Base-by-base conservation (phyloP, 2,888 invertebrate species). In the Danaus chrysippus region DNA sequence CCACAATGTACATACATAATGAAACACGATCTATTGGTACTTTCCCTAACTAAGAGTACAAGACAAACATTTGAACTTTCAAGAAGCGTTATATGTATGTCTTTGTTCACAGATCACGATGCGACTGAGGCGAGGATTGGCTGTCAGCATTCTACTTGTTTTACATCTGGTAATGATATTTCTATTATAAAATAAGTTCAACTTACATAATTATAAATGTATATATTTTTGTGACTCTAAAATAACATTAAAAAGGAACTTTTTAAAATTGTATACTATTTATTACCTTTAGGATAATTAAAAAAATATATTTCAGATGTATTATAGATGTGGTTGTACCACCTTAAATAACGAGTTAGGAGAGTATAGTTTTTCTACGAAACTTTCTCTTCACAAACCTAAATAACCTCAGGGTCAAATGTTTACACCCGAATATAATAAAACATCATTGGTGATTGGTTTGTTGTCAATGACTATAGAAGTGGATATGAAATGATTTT, bases 51-150 rank as follows among this genome's bases (percentile, higher is more conserved):
- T 67, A 71, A 69, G 65, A 64, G 60, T 58, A 67, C 68, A 71
- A 73, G 65, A 66, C 70, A 76, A 75, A 77, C 70, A 75, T 77
- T 74, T 73, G 67, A 74, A 76, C 76, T 78, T 76, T 79, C 79
- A 13, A 58, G 56, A 56, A 52, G 58, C 61, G 43, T 62, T 63
- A 70, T 66, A 73, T 73, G 66, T 66, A 61, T 68, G 64, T 70
- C 78, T 75, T 86, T 89, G 78, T 86, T 75, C 74, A 77, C 89
- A 89, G 88, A 75, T 79, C 74, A 84, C 66, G 78, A 91, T 91
- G 91, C 86, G 87, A 82, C 81, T 77, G 70, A 75, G 84, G 73
- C 78, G 86, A 68, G 81, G 83, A 66, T 73, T 84, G 70, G 79
- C 80, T 67, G 78, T 89, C 78, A 84, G 83, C 66, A 78, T 87